A percentile compares a stretch with the other conserved stretches of the same genome.
Conservation (phyloP, 2,113 vertebrate genomes). For the Osmerus mordax region DNA sequence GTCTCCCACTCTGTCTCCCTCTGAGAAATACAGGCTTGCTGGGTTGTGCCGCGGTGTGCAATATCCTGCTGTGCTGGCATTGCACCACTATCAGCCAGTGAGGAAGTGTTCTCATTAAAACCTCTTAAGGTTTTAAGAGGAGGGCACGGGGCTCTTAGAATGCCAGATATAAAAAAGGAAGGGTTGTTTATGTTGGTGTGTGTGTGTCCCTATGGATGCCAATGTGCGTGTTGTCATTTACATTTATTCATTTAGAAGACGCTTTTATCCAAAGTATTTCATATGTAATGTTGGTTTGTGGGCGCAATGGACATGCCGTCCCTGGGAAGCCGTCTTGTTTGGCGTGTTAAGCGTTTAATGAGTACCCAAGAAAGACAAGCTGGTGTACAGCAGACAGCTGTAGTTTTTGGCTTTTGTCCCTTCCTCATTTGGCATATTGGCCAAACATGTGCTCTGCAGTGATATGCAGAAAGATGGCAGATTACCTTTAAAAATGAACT, state of each 20-base stretch:
- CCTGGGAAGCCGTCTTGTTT: constrained; percentile 13
- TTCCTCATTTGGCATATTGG: constrained; percentile 1
- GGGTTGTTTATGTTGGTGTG: background rate
- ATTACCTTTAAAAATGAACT: too few relatives aligned
- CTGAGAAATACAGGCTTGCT: constrained; percentile 28
- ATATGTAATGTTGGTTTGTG: background rate
- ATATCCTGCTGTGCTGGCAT: constrained; percentile 19
- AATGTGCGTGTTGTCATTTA: background rate
- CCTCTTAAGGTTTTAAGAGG: too few relatives aligned
- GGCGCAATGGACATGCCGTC: too few relatives aligned
- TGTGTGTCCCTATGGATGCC: background rate
- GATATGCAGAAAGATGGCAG: background rate
- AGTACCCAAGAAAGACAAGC: constrained; percentile 28
- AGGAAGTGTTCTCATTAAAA: constrained; percentile 21
- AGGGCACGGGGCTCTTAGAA: too few relatives aligned
- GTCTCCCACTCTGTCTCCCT: background rate
- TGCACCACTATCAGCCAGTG: constrained; percentile 1
- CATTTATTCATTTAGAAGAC: background rate
- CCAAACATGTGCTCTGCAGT: background rate
- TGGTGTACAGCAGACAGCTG: constrained; percentile 31
- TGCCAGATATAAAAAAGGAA: too few relatives aligned
- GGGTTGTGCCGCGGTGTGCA: constrained; percentile 22
- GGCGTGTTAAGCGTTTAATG: constrained; percentile 41
- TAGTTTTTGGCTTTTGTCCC: constrained; percentile 23
- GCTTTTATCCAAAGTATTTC: too few relatives aligned